Conservation (phyloP, 2,113 vertebrate genomes). For the Pontoporia blainvillei region DNA sequence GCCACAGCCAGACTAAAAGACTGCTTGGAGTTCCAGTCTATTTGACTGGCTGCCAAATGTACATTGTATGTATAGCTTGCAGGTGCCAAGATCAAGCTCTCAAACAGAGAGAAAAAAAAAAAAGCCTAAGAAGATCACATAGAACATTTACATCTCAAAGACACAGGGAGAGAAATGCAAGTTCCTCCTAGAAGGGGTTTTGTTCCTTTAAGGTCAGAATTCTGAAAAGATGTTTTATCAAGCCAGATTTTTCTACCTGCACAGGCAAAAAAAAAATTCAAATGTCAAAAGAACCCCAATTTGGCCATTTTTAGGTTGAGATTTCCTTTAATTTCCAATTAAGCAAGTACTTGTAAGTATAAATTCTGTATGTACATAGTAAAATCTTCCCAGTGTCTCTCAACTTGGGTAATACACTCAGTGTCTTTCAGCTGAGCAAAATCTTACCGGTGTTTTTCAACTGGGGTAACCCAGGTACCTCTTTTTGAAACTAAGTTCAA, state of each 20-base stretch:
- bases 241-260: neutral
- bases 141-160: neutral
- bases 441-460: neutral
- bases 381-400: neutral
- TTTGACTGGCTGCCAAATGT: neutral
- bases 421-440: neutral
- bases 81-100: neutral
- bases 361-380: neutral
- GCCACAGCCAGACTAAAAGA: neutral
- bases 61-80: neutral
- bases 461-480: neutral
- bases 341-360: neutral
- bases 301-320: neutral
- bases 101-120: neutral
- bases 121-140: neutral
- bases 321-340: neutral
- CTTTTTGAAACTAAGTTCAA: neutral
- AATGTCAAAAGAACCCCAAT: neutral
- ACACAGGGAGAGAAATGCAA: neutral
- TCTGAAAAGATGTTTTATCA: neutral
- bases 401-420: neutral
- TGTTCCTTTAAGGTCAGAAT: neutral
- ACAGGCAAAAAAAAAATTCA: neutral
- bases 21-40: neutral
- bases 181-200: neutral